Evolutionary conservation across 2,113 vertebrate species (phyloP), one percentile per base, ranked within the genome.

Genomic region (Camelus dromedarius): DNA sequence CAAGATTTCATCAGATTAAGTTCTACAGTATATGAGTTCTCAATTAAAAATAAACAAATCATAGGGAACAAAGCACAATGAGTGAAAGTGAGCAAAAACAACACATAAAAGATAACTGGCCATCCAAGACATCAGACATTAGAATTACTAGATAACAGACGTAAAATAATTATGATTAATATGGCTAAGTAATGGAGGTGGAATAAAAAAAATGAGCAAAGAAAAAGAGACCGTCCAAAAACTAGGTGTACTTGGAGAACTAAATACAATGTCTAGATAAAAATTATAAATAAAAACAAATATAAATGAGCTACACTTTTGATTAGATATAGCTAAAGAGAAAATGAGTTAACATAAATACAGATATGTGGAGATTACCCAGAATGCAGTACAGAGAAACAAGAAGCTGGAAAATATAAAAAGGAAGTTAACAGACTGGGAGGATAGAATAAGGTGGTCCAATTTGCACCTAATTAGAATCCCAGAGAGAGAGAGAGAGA

Each of bases 151-250:
- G 28, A 62, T 15, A 81, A 54, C 20, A 28, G 2, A 73, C 66
- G 19, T 54, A 89, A 75, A 82, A 73, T 46, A 82, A 66, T 89
- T 89, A n/a, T n/a, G 16, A 67, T 69, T 86, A 93, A 82, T 73
- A 52, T 35, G 35, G n/a, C n/a, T 67, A 67, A 85, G 22, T 70
- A 56, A 83, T 54, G 48, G 30, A 89, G 89, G 12, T 30, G 1
- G 12, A 94, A 75, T 75, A 16, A 89, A 89, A 89, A 80, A 82
- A 75, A 64, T n/a, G 20, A 89, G 28, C 30, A 86, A 66, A 83
- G 67, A 22, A 72, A 20, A 84, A 52, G 20, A 46, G 20, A 66
- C 22, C 24, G 19, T 89, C 46, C 56, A 52, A 35, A 82, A 82
- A 73, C 42, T 35, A 83, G 16, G 22, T 35, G 48, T 22, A 48